Evolutionary conservation across 2,113 vertebrate genomes (phyloP).

Genomic region (Menidia beryllina): DNA sequence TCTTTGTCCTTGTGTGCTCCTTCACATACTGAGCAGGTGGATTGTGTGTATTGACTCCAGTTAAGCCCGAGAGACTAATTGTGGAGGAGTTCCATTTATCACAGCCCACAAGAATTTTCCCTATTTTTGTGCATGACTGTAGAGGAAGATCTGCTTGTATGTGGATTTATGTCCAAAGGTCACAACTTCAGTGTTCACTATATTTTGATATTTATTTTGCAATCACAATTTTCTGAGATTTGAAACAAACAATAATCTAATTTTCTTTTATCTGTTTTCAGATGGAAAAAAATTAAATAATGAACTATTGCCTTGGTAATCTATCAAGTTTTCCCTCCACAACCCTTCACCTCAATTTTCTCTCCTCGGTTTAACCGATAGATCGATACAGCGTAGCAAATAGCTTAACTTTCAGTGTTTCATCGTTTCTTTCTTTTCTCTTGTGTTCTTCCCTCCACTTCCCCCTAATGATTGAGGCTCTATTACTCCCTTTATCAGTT

Average conservation of each 20-base stretch:
- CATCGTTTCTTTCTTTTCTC: conserved; percentile 14
- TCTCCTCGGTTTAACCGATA: conserved; percentile 2
- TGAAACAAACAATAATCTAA: no score
- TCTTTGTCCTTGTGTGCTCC: conserved; percentile 19
- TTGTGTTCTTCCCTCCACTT: conserved; percentile 10
- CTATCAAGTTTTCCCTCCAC: background rate
- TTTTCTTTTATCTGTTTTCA: no score
- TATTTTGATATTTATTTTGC: conserved; percentile 6
- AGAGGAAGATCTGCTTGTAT: conserved; percentile 38
- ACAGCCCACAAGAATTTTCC: conserved; percentile 57
- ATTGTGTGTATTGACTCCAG: conserved; percentile 46
- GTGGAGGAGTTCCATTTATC: conserved; percentile 65
- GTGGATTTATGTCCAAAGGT: conserved; percentile 19
- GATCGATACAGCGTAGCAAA: conserved; percentile 27
- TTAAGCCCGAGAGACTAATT: conserved; percentile 69
- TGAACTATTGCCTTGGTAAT: background rate
- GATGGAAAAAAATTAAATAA: no score
- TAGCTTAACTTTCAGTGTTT: conserved; percentile 26
- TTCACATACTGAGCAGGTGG: conserved; percentile 23
- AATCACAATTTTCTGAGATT: background rate
- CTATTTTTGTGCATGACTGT: conserved; percentile 25
- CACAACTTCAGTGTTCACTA: background rate
- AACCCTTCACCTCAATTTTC: background rate
- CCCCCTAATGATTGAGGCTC: conserved; percentile 16
- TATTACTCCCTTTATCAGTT: conserved; percentile 27